Conservation (phyloP, 2,888 invertebrate species). For the Falcaria lacertinaria region DNA sequence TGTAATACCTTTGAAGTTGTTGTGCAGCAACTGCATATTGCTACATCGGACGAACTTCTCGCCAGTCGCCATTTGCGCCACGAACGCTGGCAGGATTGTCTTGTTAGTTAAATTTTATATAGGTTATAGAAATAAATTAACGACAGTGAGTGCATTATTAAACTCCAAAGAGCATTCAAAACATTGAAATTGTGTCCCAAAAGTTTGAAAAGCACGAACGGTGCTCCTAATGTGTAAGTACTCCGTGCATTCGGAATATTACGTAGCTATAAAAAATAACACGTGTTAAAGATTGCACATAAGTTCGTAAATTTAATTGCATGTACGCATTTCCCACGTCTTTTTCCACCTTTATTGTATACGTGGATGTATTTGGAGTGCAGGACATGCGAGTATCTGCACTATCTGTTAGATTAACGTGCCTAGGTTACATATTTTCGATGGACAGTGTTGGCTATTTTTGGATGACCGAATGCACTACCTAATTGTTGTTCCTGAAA, state of each 20-base stretch:
- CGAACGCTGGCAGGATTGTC: conserved; percentile 58
- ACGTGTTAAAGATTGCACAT: conserved; percentile 51
- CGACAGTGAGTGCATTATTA: conserved; percentile 49
- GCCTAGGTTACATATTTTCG: too few species aligned
- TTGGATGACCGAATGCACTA: conserved; percentile 40
- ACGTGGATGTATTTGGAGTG: conserved; percentile 22
- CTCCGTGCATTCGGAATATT: conserved; percentile 24
- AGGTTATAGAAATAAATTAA: conserved; percentile 69
- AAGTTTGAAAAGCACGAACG: conserved; percentile 35
- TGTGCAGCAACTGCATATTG: conserved; percentile 33
- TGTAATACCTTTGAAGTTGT: conserved; percentile 49
- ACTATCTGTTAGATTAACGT: too few species aligned
- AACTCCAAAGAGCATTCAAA: conserved; percentile 31
- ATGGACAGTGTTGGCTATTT: conserved; percentile 52
- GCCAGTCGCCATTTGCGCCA: conserved; percentile 78
- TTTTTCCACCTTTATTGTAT: conserved; percentile 36
- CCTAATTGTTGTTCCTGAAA: conserved; percentile 32
- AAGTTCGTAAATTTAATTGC: conserved; percentile 45
- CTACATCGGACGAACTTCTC: conserved; percentile 49
- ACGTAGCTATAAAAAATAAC: conserved; percentile 47
- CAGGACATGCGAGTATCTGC: conserved; percentile 21
- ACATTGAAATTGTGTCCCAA: conserved; percentile 24
- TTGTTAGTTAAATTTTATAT: conserved; percentile 59
- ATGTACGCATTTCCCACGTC: conserved; percentile 31
- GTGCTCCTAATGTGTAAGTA: conserved; percentile 58